Evolutionary conservation across 1,140 invertebrate species (phyloP).

Genomic region (Anastatus disparis): DNA sequence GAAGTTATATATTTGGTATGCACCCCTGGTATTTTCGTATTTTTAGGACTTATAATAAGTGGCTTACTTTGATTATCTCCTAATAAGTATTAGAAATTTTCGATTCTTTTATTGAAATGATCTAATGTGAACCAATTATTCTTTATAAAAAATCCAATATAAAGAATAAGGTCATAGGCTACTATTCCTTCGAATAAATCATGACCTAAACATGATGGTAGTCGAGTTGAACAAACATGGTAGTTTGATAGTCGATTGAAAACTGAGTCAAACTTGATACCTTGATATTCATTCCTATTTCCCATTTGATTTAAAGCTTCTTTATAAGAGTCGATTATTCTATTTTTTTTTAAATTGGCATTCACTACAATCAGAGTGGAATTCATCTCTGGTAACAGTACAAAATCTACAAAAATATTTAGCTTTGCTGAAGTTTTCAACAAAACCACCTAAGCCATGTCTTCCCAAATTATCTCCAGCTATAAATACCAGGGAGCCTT

Average conservation of each 20-base stretch:
- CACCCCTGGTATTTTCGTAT: slow-evolving; percentile 36
- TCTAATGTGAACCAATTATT: slow-evolving; percentile 3
- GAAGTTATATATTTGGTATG: slow-evolving; percentile 40
- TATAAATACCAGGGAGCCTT: slow-evolving; percentile 50
- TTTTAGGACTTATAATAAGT: background rate
- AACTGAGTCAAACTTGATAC: background rate
- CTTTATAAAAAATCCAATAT: background rate
- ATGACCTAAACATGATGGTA: background rate
- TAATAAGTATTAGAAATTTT: no score
- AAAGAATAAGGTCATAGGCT: slow-evolving; percentile 35
- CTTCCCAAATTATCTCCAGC: slow-evolving; percentile 51
- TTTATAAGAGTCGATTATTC: slow-evolving; percentile 41
- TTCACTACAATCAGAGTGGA: slow-evolving; percentile 1
- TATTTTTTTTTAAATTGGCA: background rate
- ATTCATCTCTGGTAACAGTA: slow-evolving; percentile 39
- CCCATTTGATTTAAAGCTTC: slow-evolving; percentile 26
- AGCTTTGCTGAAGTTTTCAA: slow-evolving; percentile 45
- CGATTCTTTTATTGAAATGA: no score
- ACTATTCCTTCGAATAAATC: slow-evolving; percentile 11
- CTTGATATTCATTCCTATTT: background rate
- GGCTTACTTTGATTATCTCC: no score
- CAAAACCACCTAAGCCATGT: slow-evolving; percentile 48
- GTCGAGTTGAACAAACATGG: background rate
- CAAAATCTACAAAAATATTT: slow-evolving; percentile 46
- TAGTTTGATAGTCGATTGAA: background rate